Evolutionary conservation across 1,140 invertebrate genomes (phyloP).

Genomic region (Drosophila grimshawi): DNA sequence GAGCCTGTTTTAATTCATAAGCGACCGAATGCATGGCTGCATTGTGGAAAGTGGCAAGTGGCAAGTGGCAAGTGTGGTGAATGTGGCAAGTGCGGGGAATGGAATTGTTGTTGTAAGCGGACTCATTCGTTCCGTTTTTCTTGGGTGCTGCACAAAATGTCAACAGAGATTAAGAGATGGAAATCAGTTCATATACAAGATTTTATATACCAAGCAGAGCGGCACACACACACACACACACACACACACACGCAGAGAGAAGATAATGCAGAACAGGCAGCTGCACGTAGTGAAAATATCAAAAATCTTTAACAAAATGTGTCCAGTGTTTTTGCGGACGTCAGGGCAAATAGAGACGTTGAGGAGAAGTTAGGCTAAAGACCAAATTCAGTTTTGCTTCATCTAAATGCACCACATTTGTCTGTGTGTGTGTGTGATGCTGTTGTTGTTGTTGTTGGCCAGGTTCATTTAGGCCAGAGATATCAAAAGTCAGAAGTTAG

Average conservation of each 20-base stretch:
- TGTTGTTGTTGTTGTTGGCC: conserved; percentile 28
- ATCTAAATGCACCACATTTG: conserved; percentile 72
- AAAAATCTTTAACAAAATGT: conserved; percentile 78
- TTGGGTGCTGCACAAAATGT: conserved; percentile 61
- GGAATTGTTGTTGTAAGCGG: conserved; percentile 13
- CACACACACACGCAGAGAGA: conserved; percentile 17
- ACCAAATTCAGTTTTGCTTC: conserved; percentile 67
- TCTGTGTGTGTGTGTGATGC: conserved; percentile 29
- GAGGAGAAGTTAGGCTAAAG: conserved; percentile 24
- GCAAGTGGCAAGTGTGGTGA: not conserved
- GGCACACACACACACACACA: not conserved
- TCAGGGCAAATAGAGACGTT: not conserved
- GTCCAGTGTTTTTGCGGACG: conserved; percentile 50
- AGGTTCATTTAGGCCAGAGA: conserved; percentile 74
- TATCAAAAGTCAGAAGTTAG: conserved; percentile 78
- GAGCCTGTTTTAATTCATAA: conserved; percentile 33
- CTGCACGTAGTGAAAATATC: conserved; percentile 82
- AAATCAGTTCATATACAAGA: conserved; percentile 70
- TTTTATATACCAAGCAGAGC: conserved; percentile 58
- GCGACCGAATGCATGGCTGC: not conserved
- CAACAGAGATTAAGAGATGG: conserved; percentile 74
- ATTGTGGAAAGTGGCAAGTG: not conserved
- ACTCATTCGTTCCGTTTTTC: conserved; percentile 6
- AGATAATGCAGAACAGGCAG: conserved; percentile 65
- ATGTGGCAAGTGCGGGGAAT: conserved; percentile 6